Evolutionary conservation across 2,113 vertebrate genomes (phyloP).

Genomic region (Myotis davidii): DNA sequence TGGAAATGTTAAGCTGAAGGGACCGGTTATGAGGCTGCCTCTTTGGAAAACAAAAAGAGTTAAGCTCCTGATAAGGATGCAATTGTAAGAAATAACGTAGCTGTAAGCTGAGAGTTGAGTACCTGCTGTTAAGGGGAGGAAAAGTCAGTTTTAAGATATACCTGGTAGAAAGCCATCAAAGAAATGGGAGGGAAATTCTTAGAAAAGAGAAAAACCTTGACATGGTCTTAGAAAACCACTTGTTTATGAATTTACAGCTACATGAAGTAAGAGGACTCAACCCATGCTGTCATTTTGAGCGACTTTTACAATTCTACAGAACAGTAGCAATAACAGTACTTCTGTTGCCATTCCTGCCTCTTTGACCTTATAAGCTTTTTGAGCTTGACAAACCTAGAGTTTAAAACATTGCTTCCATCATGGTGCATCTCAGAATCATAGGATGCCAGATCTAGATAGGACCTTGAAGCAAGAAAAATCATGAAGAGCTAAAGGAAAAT

Average conservation of each 20-base stretch:
- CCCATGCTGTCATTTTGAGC: not conserved
- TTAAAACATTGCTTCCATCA: slow-evolving; percentile 54
- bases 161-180: not conserved
- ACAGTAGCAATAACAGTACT: not conserved
- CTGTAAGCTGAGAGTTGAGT: not conserved
- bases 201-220: slow-evolving; percentile 18
- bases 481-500: slow-evolving; percentile 37
- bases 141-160: not conserved
- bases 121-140: not conserved
- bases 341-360: not conserved
- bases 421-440: slow-evolving; percentile 40
- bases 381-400: slow-evolving; percentile 33
- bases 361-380: not conserved
- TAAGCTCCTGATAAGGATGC: not conserved
- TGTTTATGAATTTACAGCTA: not conserved
- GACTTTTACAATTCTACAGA: not conserved
- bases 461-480: slow-evolving; percentile 46
- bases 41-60: slow-evolving; percentile 47
- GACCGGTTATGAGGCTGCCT: slow-evolving; percentile 19
- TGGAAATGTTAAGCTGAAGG: not conserved
- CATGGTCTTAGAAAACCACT: not conserved
- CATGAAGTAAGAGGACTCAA: not conserved
- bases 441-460: slow-evolving; percentile 24
- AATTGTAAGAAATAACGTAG: not conserved
- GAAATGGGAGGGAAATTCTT: not conserved